Conservation (phyloP, 92 coral and sea anemone species). For the Heteractis magnifica region DNA sequence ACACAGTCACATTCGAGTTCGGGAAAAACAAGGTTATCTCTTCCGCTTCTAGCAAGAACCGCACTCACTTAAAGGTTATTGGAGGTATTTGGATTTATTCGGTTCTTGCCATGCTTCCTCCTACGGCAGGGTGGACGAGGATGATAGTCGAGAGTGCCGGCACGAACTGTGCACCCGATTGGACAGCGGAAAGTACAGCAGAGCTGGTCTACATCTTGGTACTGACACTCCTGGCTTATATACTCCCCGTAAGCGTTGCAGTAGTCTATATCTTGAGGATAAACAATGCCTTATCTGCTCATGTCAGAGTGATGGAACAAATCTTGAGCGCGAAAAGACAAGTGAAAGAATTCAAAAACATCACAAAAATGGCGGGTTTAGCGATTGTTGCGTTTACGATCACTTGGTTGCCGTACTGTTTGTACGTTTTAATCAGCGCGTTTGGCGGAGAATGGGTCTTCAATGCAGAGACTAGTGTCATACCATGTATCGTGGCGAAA, state of each 20-base stretch:
- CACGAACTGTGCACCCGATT: conserved; percentile 67
- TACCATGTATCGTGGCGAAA: conserved; percentile 62
- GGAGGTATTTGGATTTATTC: conserved; percentile 60
- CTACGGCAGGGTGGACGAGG: conserved; percentile 61
- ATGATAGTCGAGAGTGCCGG: conserved; percentile 46
- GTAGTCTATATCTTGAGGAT: conserved; percentile 46
- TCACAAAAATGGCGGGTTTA: conserved; percentile 42
- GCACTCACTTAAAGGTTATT: conserved; percentile 24
- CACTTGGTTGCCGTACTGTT: conserved; percentile 66
- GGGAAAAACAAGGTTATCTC: neutral
- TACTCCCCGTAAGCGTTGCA: conserved; percentile 55
- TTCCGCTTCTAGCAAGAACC: neutral
- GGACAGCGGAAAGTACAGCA: conserved; percentile 44
- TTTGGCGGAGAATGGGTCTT: conserved; percentile 40
- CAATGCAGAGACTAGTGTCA: conserved; percentile 16
- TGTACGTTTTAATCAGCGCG: conserved; percentile 48
- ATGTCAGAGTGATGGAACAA: conserved; percentile 8
- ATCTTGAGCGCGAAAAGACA: conserved; percentile 19
- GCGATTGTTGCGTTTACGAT: conserved; percentile 50
- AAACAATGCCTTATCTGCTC: conserved; percentile 13
- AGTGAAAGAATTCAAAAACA: conserved; percentile 29
- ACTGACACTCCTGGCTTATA: conserved; percentile 42
- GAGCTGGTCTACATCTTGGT: conserved; percentile 47
- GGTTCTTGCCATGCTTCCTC: conserved; percentile 54
- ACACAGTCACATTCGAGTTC: conserved; percentile 16